A percentile compares a stretch with the other conserved stretches of the same genome.
These are phyloP conservation scores for Unio delphinus DNA, from an alignment of 2,888 invertebrate genomes.

Conservation along the genomic window DNA sequence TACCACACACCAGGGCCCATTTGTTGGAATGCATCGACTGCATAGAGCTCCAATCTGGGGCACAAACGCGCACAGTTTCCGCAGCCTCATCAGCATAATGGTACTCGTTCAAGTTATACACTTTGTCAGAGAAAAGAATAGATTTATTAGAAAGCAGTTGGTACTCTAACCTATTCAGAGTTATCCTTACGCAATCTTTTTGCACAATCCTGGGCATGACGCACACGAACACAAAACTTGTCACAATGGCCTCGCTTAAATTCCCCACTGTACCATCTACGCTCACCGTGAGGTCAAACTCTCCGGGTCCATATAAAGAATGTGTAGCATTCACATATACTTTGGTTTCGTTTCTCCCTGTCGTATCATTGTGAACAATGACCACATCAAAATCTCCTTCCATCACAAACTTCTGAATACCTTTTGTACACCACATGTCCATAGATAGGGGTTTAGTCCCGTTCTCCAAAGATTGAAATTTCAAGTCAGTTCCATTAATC, in stretches of 20 bases:
- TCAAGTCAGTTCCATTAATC: constrained; percentile 53
- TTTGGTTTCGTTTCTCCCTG: constrained; percentile 20
- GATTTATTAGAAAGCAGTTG: constrained; percentile 35
- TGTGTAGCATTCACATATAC: constrained; percentile 46
- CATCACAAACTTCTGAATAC: constrained; percentile 13
- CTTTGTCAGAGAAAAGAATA: constrained; percentile 39
- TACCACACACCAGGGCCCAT: constrained; percentile 34
- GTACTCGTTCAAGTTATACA: constrained; percentile 46
- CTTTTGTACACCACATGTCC: constrained; percentile 36
- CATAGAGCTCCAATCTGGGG: constrained; percentile 22
- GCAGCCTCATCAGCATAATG: constrained; percentile 34
- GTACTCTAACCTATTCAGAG: constrained; percentile 40
- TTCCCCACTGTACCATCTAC: constrained; percentile 44
- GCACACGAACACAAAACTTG: constrained; percentile 55
- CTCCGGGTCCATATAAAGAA: constrained; percentile 34
- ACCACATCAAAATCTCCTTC: constrained; percentile 23
- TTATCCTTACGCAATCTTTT: constrained; percentile 44
- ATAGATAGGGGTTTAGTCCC: constrained; percentile 16
- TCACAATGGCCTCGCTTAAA: constrained; percentile 27
- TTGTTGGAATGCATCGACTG: constrained; percentile 1
- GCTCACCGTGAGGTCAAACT: constrained; percentile 52
- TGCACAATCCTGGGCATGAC: constrained; percentile 50
- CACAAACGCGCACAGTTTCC: constrained; percentile 46
- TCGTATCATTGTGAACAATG: constrained; percentile 8
- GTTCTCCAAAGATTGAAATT: constrained; percentile 37